These are phyloP conservation scores for Botia kubotai DNA, from an alignment of 2,797 vertebrate species.

Conservation along the genomic window DNA sequence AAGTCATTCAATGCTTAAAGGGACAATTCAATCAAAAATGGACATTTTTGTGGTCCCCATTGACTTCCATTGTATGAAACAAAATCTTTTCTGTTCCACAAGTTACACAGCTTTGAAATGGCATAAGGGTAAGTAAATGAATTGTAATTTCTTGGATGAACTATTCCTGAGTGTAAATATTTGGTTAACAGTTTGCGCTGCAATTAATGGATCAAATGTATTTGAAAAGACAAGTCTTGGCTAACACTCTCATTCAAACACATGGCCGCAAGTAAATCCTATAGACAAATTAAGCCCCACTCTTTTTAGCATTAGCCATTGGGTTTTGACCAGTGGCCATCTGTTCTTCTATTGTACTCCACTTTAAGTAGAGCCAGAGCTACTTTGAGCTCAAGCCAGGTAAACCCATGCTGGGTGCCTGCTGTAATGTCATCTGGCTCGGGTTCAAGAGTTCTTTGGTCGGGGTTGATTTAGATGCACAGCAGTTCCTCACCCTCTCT, in stretches of 20 bases:
- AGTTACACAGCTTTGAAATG: neutral
- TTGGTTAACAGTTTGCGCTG: constrained; percentile 38
- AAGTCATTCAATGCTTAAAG: neutral
- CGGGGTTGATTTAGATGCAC: constrained; percentile 51
- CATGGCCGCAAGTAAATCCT: constrained; percentile 31
- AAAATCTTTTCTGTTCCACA: neutral
- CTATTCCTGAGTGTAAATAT: constrained; percentile 10
- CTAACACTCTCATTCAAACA: constrained; percentile 28
- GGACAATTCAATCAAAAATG: neutral
- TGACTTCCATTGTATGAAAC: neutral
- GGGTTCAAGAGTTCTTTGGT: constrained; percentile 50
- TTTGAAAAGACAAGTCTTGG: constrained; percentile 25
- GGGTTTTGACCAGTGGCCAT: constrained; percentile 56
- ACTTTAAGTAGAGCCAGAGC: constrained; percentile 52
- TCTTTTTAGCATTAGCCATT: constrained; percentile 55
- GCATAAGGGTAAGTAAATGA: neutral
- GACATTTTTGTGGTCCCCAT: neutral
- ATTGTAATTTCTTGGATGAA: neutral
- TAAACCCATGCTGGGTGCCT: constrained; percentile 48
- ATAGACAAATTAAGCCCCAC: constrained; percentile 39
- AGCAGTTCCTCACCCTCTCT: constrained; percentile 85
- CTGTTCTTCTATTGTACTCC: constrained; percentile 58
- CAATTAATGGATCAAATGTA: constrained; percentile 34
- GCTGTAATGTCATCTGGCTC: constrained; percentile 50
- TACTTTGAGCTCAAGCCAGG: constrained; percentile 51